Evolutionary conservation across 2,888 invertebrate species (phyloP).

Genomic region (Pecten maximus): DNA sequence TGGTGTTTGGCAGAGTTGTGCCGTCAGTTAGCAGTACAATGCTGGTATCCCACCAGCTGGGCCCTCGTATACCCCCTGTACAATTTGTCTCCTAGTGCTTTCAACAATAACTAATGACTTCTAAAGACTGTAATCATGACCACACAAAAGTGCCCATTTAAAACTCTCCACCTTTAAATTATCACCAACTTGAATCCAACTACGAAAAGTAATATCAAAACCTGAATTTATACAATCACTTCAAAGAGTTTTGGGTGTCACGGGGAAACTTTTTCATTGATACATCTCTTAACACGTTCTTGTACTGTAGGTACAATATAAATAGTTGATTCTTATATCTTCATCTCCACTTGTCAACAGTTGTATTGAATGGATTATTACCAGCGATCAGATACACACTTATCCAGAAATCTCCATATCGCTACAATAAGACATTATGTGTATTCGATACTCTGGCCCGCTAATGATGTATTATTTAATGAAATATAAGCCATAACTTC

Average conservation of each 20-base stretch:
- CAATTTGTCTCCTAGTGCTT: conserved; percentile 33
- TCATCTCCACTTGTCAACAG: conserved; percentile 5
- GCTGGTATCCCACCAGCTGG: background rate
- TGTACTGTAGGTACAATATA: background rate
- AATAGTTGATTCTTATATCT: conserved; percentile 11
- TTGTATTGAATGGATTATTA: background rate
- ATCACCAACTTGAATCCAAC: conserved; percentile 17
- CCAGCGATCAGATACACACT: background rate
- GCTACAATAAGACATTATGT: background rate
- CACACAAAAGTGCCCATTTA: conserved; percentile 27
- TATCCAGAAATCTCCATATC: background rate
- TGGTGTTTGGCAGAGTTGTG: background rate
- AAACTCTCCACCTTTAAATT: conserved; percentile 33
- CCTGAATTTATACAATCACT: conserved; percentile 23
- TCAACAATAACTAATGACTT: conserved; percentile 32
- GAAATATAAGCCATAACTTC: conserved; percentile 25
- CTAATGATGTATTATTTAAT: conserved; percentile 27
- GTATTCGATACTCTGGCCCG: background rate
- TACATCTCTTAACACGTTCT: conserved; percentile 12
- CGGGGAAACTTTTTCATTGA: conserved; percentile 2
- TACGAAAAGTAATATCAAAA: background rate
- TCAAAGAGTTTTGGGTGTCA: conserved; percentile 2
- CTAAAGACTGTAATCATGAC: conserved; percentile 28
- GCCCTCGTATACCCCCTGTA: conserved; percentile 8
- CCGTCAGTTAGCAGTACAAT: background rate